These are phyloP conservation scores for Hystrix cristata DNA, from an alignment of 2,113 vertebrate species.

Conservation along the genomic window DNA sequence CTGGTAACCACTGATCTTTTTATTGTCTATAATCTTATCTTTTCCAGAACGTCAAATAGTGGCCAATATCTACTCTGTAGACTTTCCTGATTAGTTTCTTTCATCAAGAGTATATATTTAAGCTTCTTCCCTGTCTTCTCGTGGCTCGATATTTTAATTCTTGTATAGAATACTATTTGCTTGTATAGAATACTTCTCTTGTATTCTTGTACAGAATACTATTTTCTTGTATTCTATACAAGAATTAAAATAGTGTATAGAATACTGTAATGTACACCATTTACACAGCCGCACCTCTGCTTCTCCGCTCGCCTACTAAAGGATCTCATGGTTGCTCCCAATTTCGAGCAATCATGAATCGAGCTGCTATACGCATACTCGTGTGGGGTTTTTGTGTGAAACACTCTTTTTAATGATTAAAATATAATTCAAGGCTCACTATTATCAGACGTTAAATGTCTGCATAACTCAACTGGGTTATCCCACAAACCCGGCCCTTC, in stretches of 20 bases:
- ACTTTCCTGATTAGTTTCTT: not conserved
- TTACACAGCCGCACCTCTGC: not conserved
- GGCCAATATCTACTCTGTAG: not conserved
- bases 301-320: not conserved
- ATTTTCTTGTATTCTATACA: not conserved
- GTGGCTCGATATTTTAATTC: not conserved
- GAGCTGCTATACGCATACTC: not conserved
- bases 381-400: not conserved
- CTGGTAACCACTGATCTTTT: not conserved
- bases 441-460: not conserved
- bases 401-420: not conserved
- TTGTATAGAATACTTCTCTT: not conserved
- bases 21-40: not conserved
- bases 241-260: not conserved
- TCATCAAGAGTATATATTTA: not conserved
- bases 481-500: not conserved
- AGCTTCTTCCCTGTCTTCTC: not conserved
- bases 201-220: not conserved
- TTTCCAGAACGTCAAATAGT: not conserved
- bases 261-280: not conserved
- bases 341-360: not conserved
- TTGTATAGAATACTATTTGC: not conserved
- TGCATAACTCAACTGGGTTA: not conserved
- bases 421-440: not conserved
- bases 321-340: not conserved